Conservation (phyloP, 2,113 vertebrate genomes). For the Hippocampus mohnikei region DNA sequence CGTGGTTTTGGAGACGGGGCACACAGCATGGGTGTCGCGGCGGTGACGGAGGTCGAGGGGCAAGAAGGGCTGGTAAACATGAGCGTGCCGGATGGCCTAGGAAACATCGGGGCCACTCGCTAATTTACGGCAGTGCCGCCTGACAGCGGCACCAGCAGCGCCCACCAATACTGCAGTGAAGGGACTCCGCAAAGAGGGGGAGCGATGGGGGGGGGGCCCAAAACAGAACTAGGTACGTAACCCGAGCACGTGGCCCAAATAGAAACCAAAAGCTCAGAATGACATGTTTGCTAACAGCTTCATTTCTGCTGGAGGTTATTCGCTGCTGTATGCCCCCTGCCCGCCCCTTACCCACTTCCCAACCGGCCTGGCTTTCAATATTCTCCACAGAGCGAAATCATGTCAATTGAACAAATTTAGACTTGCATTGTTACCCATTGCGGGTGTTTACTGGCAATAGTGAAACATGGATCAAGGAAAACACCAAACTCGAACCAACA, state of each 20-base stretch:
- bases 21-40: too few species aligned
- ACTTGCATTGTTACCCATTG: too few species aligned
- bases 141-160: constrained; percentile 38
- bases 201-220: background rate
- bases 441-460: too few species aligned
- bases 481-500: too few species aligned
- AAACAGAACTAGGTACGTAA: constrained; percentile 43
- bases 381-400: too few species aligned
- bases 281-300: constrained; percentile 41
- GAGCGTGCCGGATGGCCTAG: constrained; percentile 59
- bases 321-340: background rate
- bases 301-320: too few species aligned
- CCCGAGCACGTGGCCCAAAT: constrained; percentile 44
- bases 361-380: too few species aligned
- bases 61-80: constrained; percentile 47
- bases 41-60: too few species aligned
- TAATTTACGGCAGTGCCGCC: constrained; percentile 62
- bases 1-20: too few species aligned
- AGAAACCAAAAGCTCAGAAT: constrained; percentile 40
- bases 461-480: too few species aligned
- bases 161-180: constrained; percentile 7
- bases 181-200: background rate
- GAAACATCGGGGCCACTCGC: constrained; percentile 60
- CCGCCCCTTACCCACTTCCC: background rate
- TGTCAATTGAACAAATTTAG: too few species aligned